Percentiles rank a stretch among this genome's conserved stretches.
phyloP scores from a whole-genome alignment of 2,888 invertebrate species.

The Chironomus tentans region DNA sequence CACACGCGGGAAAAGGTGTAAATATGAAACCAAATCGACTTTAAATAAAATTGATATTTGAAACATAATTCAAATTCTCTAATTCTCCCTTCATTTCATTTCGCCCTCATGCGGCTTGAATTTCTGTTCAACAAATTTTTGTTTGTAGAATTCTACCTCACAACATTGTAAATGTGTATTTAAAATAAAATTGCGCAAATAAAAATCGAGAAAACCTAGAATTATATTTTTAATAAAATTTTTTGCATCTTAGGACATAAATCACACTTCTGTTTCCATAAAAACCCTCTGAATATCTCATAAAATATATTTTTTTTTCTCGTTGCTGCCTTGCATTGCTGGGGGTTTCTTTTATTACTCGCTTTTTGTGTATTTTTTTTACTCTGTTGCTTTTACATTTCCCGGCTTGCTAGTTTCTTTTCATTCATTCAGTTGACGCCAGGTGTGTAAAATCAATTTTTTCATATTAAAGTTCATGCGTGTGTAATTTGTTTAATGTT shows the following conservation, averaged over 20 bases:
- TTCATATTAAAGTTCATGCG: constrained; percentile 19
- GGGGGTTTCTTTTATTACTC: constrained; percentile 21
- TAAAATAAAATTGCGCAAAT: neutral
- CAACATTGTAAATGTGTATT: neutral
- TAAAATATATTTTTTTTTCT: neutral
- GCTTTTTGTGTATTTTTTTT: neutral
- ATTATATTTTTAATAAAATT: constrained; percentile 18
- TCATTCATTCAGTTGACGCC: constrained; percentile 1
- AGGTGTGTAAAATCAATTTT: constrained; percentile 23
- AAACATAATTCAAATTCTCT: no score
- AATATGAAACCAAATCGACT: no score
- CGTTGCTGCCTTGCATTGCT: neutral
- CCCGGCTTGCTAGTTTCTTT: neutral
- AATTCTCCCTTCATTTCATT: no score
- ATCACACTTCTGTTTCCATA: constrained; percentile 23
- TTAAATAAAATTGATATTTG: no score
- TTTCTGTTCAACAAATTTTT: no score
- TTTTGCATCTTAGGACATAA: constrained; percentile 18
- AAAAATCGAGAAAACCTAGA: neutral
- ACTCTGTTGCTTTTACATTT: neutral
- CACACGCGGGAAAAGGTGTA: no score
- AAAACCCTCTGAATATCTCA: neutral
- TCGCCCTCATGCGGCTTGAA: no score
- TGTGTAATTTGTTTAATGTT: constrained; percentile 22
- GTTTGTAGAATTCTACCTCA: neutral